A percentile compares a stretch with the other conserved stretches of the same genome.
These are phyloP conservation scores for Tetrao urogallus DNA, from an alignment of 2,113 vertebrate genomes.

Conservation along the genomic window DNA sequence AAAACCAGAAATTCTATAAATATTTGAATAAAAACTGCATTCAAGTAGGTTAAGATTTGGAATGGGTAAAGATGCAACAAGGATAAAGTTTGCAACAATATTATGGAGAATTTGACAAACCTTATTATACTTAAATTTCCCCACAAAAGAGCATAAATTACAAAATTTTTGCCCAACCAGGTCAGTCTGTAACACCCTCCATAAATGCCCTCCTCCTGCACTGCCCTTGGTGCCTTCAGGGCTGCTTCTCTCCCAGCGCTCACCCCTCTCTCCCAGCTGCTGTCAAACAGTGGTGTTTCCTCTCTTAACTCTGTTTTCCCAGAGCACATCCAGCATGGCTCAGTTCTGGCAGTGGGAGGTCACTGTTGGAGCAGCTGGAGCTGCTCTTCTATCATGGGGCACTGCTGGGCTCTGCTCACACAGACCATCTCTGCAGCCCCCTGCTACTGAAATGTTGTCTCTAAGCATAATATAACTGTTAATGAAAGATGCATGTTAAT, in stretches of 20 bases:
- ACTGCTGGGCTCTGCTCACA: neutral
- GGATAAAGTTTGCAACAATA: fast-evolving
- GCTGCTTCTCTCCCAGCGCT: neutral
- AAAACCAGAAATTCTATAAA: neutral
- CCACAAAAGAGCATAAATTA: neutral
- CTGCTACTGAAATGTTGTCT: neutral
- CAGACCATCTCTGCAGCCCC: neutral
- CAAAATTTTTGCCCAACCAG: neutral
- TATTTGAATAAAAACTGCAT: neutral
- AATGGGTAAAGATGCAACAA: neutral
- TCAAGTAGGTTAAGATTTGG: neutral
- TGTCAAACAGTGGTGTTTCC: neutral
- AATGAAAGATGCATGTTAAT: neutral
- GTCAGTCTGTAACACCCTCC: no score
- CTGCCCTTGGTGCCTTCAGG: neutral
- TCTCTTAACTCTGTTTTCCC: neutral
- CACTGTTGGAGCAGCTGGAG: neutral
- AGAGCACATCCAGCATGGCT: neutral
- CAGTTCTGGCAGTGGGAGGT: neutral
- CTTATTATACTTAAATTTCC: neutral
- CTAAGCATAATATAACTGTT: neutral
- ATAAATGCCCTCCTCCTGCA: neutral
- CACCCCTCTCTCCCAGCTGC: neutral
- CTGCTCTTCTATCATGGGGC: neutral
- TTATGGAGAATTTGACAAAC: neutral